Evolutionary conservation across 2,888 invertebrate genomes (phyloP), one percentile per base, ranked within the genome.

Genomic region (Acleris emargana): DNA sequence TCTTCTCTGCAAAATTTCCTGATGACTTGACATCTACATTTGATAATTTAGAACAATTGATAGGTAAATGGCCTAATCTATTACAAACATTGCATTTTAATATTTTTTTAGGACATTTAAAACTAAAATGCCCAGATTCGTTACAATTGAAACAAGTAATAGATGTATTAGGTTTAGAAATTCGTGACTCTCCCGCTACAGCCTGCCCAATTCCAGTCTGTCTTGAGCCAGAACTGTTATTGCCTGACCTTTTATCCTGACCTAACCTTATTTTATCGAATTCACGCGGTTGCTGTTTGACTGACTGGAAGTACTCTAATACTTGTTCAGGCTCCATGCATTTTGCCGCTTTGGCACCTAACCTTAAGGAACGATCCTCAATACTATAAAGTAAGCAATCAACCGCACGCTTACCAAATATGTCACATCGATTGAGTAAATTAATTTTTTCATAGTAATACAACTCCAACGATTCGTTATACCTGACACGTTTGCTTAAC

Each of bases 311-410:
- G 49, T 64, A 64, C 51, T 63, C 25, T 32, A 68, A 53, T 1
- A 64, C 57, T 18, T 68, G 51, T 52, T 68, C 68, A 1, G 64
- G 64, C 49, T 67, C 63, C n/a, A 52, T 7, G 57, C 45, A 67
- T 54, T 67, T 42, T 1, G 43, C 64, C 17, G 69, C 69, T 18
- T 67, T 51, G 11, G 69, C 69, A 6, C 69, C 69, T 64, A 69
- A 32, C 20, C 62, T 25, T n/a, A 68, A 20, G 5, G 59, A 43
- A 6, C 66, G 52, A 53, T 67, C 64, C 13, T 68, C 64, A n/a
- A 68, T 53, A 9, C 63, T 60, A 42, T 67, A 54, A n/a, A 63
- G 16, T 5, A 69, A 7, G 50, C 63, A 69, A n/a, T 64, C 69
- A 5, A 70, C 68, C 1, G 70, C 66, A 11, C 50, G 38, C 43